phyloP scores from a whole-genome alignment of 2,113 vertebrate genomes.

The Microcebus tavaratra region DNA sequence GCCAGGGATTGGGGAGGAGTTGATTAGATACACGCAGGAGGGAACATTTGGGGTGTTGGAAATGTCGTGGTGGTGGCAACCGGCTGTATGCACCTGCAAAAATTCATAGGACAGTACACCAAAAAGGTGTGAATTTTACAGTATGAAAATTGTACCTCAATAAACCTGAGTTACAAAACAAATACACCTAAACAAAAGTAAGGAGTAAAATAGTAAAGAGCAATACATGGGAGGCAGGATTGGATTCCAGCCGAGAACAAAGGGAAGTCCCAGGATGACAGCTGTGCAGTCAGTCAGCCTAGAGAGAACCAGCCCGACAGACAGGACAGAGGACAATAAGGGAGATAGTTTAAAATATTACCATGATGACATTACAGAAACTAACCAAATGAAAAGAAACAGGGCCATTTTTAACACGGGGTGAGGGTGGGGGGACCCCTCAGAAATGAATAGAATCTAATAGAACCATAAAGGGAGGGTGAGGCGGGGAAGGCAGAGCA shows the following conservation, averaged over 20 bases:
- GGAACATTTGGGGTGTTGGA: neutral
- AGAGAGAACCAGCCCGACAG: neutral
- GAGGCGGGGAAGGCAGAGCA: no score
- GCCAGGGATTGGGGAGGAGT: neutral
- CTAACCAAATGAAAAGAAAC: neutral
- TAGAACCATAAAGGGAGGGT: neutral
- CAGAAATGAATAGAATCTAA: neutral
- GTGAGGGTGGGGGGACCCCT: neutral
- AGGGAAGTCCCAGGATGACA: neutral
- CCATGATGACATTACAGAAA: neutral
- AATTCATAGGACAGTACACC: neutral
- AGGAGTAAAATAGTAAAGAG: neutral
- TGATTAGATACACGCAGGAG: neutral
- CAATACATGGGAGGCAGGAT: no score
- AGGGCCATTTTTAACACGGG: neutral
- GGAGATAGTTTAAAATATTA: neutral
- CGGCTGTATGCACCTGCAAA: neutral
- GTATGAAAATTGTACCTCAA: neutral
- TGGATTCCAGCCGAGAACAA: no score
- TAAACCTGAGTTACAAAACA: neutral
- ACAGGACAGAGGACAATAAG: neutral
- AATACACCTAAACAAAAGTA: neutral
- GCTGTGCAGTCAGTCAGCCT: neutral
- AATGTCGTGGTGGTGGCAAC: neutral
- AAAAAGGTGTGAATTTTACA: neutral